Percentiles rank a stretch among this genome's conserved stretches.
Evolutionary conservation across 2,888 invertebrate genomes (phyloP).

Genomic region (Tortrix viridana): DNA sequence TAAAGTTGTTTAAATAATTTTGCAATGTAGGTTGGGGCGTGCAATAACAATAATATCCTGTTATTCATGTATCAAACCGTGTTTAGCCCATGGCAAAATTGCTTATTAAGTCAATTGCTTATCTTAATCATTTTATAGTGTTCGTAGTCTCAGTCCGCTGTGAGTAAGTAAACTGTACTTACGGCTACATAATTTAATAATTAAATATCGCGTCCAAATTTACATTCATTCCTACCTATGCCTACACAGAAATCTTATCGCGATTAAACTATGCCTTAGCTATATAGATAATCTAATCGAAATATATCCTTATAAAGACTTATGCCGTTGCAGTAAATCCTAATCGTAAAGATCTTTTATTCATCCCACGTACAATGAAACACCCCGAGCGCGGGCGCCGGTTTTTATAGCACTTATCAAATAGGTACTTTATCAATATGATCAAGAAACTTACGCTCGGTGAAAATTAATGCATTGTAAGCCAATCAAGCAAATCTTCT

Average conservation of each 20-base stretch:
- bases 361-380: slow-evolving; percentile 22
- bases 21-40: slow-evolving; percentile 8
- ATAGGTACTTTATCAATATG: slow-evolving; percentile 14
- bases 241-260: slow-evolving; percentile 1
- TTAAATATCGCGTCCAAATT: neutral
- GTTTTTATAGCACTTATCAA: slow-evolving; percentile 19
- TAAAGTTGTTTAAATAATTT: slow-evolving; percentile 28
- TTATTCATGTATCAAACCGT: slow-evolving; percentile 7
- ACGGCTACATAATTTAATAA: neutral
- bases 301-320: slow-evolving; percentile 9
- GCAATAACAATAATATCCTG: slow-evolving; percentile 29
- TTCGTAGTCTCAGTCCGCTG: neutral
- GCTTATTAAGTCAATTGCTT: slow-evolving; percentile 19
- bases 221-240: neutral
- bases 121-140: slow-evolving; percentile 1
- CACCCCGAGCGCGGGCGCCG: slow-evolving; percentile 8
- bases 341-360: slow-evolving; percentile 22
- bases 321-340: slow-evolving; percentile 12
- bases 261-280: slow-evolving; percentile 4
- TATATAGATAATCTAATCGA: slow-evolving; percentile 12
- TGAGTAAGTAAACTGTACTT: neutral
- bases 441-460: slow-evolving; percentile 5
- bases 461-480: slow-evolving; percentile 6
- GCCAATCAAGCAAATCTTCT: neutral
- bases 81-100: slow-evolving; percentile 14